Conservation (phyloP, 2,113 vertebrate genomes). For the Tretioscincus oriximinensis region DNA sequence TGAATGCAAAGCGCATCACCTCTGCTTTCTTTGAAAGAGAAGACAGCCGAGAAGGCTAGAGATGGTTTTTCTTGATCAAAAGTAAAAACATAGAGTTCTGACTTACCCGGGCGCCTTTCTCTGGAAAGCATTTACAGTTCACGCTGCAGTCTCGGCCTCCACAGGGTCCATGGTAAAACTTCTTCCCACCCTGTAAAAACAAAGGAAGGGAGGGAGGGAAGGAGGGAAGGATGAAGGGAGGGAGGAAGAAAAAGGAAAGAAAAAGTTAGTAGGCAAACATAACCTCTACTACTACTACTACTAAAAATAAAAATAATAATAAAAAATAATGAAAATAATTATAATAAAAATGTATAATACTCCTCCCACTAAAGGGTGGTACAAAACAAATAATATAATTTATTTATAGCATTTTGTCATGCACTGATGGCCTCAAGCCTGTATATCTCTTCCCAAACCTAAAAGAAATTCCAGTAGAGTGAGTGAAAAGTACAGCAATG, state of each 20-base stretch:
- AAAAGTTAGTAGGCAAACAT: background rate
- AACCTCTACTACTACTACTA: background rate
- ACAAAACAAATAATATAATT: too few species aligned
- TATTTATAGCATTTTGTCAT: too few species aligned
- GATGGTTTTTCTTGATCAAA: slow-evolving; percentile 35
- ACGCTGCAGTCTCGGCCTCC: slow-evolving; percentile 80
- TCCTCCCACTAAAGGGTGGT: too few species aligned
- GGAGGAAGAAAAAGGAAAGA: background rate
- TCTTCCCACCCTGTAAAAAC: slow-evolving; percentile 75
- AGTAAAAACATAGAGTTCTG: slow-evolving; percentile 27
- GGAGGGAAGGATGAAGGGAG: slow-evolving; percentile 10
- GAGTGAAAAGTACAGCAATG: too few species aligned
- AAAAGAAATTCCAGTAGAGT: too few species aligned
- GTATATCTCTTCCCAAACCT: too few species aligned
- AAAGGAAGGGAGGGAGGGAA: background rate
- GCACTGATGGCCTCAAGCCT: too few species aligned
- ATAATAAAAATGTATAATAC: too few species aligned
- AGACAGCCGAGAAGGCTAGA: slow-evolving; percentile 26
- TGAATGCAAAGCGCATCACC: slow-evolving; percentile 47
- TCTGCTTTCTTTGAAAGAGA: slow-evolving; percentile 28
- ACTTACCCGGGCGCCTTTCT: slow-evolving; percentile 87
- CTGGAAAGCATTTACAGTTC: slow-evolving; percentile 82
- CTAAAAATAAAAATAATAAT: too few species aligned
- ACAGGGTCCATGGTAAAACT: slow-evolving; percentile 75
- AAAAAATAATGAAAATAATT: too few species aligned